Base-by-base conservation (phyloP, 2,797 vertebrate species). In the Denticeps clupeoides region DNA sequence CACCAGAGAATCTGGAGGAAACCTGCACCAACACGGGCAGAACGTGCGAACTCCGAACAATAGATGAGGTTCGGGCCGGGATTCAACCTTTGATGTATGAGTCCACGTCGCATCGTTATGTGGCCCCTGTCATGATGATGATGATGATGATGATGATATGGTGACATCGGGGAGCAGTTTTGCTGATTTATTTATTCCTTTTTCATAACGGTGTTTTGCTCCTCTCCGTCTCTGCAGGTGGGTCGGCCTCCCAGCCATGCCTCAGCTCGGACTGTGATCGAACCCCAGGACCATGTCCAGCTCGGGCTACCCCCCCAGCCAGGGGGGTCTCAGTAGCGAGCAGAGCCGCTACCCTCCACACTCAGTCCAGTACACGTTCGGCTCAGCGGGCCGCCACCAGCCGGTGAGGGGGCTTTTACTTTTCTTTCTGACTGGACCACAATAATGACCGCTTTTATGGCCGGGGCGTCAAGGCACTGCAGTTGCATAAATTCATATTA, bases 261-360 rank as follows among this genome's bases (percentile, higher is more conserved):
- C 84, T 61, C 78, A 75, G 78, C 70, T 71, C 55, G 77, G 69
- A 67, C 74, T 78, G 63, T 84, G 78, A 87, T 83, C 73, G 67
- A 76, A 72, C 75, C 75, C 71, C 69, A 72, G 77, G 71, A 84
- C 60, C 64, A 87, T 87, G 84, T 87, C 84, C 53, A 83, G 89
- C 88, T 97, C 93, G 50, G 91, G 93, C 78, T 99, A 94, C 75
- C 87, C 93, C 81, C 80, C 88, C 62, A 89, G 84, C 73, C 93
- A 99, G 87, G 95, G 93, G 83, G 86, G 88, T 65, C 99, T 93
- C 84, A 92, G 90, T 83, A 81, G 85, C 47, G 93, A 99, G 66
- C 92, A 93, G 81, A 86, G 79, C 70, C 89, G 93, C 18, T 99
- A 92, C 49, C 88, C 90, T 28, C 52, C 87, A 15, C 95, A 96